Conservation (phyloP, 1,140 invertebrate genomes). For the Platorchestia sp. region DNA sequence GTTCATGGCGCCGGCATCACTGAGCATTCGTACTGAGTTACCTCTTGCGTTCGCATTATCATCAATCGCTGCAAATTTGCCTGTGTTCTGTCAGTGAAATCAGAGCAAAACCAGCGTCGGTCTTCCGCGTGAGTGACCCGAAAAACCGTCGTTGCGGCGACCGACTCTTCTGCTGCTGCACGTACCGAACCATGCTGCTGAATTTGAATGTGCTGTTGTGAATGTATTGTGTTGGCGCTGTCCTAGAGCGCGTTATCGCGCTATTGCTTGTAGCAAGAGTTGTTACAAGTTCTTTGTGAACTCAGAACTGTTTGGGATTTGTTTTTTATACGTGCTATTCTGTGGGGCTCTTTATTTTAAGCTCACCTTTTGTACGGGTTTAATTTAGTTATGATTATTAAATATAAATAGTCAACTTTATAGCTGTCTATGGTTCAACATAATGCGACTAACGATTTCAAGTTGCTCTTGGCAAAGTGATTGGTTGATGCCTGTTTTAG, state of each 20-base stretch:
- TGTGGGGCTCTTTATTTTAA: too few relatives aligned
- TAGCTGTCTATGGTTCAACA: too few relatives aligned
- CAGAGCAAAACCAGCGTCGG: neutral
- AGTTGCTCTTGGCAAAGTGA: neutral
- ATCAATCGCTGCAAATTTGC: constrained; percentile 43
- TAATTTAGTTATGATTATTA: too few relatives aligned
- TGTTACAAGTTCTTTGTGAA: too few relatives aligned
- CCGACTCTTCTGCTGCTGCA: neutral
- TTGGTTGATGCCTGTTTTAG: neutral
- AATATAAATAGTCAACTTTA: too few relatives aligned
- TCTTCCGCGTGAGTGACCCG: neutral
- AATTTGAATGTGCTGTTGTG: neutral
- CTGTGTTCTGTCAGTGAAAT: constrained; percentile 32
- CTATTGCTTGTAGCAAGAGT: neutral
- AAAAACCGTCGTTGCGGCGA: neutral
- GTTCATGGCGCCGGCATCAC: neutral
- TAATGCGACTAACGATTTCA: too few relatives aligned
- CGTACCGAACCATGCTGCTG: neutral
- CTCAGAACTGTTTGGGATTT: too few relatives aligned
- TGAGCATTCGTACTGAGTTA: neutral
- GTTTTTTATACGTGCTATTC: too few relatives aligned
- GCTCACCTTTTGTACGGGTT: too few relatives aligned
- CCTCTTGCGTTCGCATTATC: neutral
- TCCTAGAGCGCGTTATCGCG: neutral
- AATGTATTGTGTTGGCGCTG: neutral